These are phyloP conservation scores for Brachionus plicatilis DNA, from an alignment of 1,140 invertebrate genomes.

Conservation along the genomic window DNA sequence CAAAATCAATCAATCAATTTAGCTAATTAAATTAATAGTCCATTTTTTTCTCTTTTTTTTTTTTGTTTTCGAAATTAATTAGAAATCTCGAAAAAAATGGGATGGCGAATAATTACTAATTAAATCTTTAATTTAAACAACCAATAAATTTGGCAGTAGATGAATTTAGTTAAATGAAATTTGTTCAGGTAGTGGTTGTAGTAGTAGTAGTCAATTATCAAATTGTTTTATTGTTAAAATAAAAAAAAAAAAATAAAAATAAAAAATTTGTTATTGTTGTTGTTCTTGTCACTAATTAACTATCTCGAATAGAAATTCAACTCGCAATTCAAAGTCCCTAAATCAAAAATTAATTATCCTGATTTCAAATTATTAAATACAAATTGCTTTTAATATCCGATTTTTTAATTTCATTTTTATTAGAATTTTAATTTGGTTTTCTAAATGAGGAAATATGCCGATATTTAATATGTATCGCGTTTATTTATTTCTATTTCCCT, in stretches of 20 bases:
- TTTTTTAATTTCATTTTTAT: constrained; percentile 31
- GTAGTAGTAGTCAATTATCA: constrained; percentile 5
- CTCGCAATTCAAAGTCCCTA: neutral
- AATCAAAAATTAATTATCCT: constrained; percentile 35
- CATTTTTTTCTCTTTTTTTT: neutral
- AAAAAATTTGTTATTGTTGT: neutral
- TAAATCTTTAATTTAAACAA: constrained; percentile 1
- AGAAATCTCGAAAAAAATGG: neutral
- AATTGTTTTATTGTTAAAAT: neutral
- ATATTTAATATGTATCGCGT: neutral
- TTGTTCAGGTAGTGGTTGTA: neutral
- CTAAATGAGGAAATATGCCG: neutral
- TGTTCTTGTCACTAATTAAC: neutral
- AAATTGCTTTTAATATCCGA: constrained; percentile 38
- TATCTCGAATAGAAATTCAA: neutral
- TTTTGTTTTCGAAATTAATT: constrained; percentile 25
- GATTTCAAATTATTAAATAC: constrained; percentile 26
- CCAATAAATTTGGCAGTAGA: neutral
- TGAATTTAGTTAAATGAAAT: neutral
- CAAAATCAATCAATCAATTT: constrained; percentile 37
- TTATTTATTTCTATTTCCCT: constrained; percentile 9
- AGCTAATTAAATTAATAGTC: constrained; percentile 36
- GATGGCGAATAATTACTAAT: constrained; percentile 22
- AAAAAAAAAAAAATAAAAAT: neutral
- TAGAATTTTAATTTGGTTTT: neutral